Base-by-base conservation (phyloP, 1,140 invertebrate species). In the Aricia agestis region DNA sequence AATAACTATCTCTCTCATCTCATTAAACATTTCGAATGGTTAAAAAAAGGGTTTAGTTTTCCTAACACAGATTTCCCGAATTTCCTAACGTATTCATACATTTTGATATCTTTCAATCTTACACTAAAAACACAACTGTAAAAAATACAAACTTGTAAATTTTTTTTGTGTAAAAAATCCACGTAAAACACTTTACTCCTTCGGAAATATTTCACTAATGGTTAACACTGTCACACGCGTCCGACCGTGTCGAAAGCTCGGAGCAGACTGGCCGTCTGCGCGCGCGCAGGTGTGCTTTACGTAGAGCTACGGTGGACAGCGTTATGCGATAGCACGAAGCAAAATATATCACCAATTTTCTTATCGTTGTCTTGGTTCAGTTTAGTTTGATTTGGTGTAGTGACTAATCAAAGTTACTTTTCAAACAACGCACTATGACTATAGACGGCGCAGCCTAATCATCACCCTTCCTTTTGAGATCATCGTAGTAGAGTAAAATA, bases 271-370 rank as follows among this genome's bases (percentile, higher is more conserved):
- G 76, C 72, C 41, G 77, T 68, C 71, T 42, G 73, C 76, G 71
- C 80, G n/a, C 4, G 70, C 77, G 82, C 78, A 78, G 78, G 78
- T 83, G 79, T 72, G 66, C 74, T 77, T 78, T 68, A 79, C 70
- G 65, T 58, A 68, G 73, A 73, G 75, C 76, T 73, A 73, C 78
- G 63, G 61, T 63, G 80, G 77, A 79, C 31, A 73, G 78, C 36
- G 73, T 74, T 72, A 80, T 83, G 77, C 77, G 10, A 13, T 67
- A 72, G 45, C 45, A 13, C 13, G 7, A 57, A 73, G 25, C 25
- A 25, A 25, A 25, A 25, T 25, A 72, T 78, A 68, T 73, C 72
- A 36, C 36, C 36, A 0, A 45, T 63, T 52, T 68, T 66, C 9
- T 52, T 52, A 52, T 52, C 45, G 41, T 11, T 52, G 1, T 52